phyloP scores from a whole-genome alignment of 2,797 vertebrate species.

The Vireo griseus region DNA sequence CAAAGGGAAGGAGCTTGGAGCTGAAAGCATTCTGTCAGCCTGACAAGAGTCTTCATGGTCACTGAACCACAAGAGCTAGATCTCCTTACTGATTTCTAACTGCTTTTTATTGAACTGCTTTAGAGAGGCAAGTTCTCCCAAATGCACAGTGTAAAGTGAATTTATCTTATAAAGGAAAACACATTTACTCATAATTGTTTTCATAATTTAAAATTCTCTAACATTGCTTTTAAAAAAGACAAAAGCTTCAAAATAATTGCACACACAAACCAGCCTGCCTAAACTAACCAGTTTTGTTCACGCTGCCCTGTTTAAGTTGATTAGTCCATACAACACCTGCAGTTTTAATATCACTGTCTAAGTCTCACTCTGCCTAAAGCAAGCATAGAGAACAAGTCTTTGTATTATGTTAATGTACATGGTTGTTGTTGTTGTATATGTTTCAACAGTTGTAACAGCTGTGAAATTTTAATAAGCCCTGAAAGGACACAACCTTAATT shows the following conservation, averaged over 20 bases:
- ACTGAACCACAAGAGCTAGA: neutral
- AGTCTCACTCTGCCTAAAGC: neutral
- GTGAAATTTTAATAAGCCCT: neutral
- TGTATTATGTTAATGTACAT: neutral
- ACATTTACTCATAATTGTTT: neutral
- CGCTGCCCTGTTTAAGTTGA: fast-evolving
- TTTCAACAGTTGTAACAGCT: neutral
- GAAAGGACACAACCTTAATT: neutral
- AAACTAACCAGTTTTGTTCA: neutral
- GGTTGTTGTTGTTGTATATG: neutral
- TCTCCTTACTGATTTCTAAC: neutral
- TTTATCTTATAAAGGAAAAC: neutral
- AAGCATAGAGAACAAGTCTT: neutral
- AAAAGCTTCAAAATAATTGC: neutral
- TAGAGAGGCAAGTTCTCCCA: neutral
- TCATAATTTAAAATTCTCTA: neutral
- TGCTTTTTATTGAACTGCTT: neutral
- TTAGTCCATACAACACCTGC: neutral
- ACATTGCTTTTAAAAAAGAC: neutral
- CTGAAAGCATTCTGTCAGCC: neutral
- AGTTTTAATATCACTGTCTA: neutral
- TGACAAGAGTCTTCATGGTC: neutral
- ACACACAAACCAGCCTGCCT: neutral
- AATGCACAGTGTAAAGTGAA: neutral
- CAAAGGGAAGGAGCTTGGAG: neutral